Percentiles rank a stretch among this genome's conserved stretches.
phyloP scores from a whole-genome alignment of 2,797 vertebrate species.

The Pantherophis vulpinus region DNA sequence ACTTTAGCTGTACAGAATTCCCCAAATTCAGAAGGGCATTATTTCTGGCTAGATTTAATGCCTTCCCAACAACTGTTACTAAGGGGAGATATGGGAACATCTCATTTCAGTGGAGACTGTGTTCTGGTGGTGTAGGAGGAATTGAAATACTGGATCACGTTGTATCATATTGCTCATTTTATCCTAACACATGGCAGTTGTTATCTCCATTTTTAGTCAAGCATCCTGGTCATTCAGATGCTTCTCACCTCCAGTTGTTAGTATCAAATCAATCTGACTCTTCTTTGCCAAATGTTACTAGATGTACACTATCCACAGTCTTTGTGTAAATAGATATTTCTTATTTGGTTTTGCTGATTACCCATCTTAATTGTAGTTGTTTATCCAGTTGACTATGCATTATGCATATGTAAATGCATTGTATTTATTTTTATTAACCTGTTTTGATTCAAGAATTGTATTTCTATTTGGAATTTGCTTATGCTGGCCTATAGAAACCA shows the following conservation, averaged over 20 bases:
- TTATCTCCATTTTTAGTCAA: not conserved
- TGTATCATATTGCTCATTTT: not conserved
- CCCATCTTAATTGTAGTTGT: not conserved
- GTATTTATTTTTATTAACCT: not conserved
- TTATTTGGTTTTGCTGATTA: not conserved
- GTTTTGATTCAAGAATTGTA: not conserved
- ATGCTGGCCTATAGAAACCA: not conserved
- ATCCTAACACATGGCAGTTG: not conserved
- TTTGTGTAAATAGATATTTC: not conserved
- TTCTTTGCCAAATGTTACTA: not conserved
- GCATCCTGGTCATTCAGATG: not conserved
- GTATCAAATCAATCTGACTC: not conserved
- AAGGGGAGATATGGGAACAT: not conserved
- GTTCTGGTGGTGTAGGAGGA: not conserved
- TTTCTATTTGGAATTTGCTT: not conserved
- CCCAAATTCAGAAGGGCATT: not conserved
- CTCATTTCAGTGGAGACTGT: not conserved
- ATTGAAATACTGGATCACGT: not conserved
- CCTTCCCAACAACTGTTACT: not conserved
- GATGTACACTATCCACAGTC: not conserved
- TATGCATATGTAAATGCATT: not conserved
- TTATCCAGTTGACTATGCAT: not conserved
- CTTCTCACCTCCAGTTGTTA: not conserved
- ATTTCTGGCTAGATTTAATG: not conserved
- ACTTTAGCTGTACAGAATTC: not conserved